Evolutionary conservation across 2,113 vertebrate genomes (phyloP).

Genomic region (Xyrauchen texanus): DNA sequence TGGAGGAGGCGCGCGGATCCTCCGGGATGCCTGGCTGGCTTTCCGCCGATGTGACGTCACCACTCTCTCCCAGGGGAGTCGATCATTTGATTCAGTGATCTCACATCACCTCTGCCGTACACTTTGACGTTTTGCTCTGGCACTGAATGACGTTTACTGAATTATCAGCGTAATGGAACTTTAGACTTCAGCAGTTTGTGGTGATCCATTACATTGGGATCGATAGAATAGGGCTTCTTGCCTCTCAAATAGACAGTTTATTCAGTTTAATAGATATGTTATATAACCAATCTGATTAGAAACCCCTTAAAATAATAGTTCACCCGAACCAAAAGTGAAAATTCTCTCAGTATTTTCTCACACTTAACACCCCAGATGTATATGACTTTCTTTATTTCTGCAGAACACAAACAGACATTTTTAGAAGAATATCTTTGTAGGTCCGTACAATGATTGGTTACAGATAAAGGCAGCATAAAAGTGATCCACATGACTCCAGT

Average conservation of each 20-base stretch:
- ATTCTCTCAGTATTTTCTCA: no score
- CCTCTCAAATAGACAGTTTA: neutral
- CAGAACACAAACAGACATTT: no score
- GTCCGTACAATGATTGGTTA: no score
- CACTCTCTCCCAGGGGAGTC: neutral
- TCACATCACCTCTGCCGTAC: neutral
- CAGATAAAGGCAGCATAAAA: no score
- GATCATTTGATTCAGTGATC: constrained; percentile 15
- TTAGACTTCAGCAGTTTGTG: neutral
- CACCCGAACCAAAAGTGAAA: no score
- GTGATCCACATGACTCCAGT: no score
- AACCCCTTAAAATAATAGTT: neutral
- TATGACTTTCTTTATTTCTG: no score
- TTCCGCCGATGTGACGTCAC: constrained; percentile 59
- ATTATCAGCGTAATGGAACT: constrained; percentile 30
- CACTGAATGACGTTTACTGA: constrained; percentile 14
- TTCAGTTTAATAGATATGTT: neutral
- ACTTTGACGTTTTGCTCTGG: constrained; percentile 7
- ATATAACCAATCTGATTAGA: neutral
- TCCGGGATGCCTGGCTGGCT: constrained; percentile 55
- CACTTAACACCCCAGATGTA: no score
- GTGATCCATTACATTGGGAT: constrained; percentile 20
- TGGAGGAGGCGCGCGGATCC: constrained; percentile 51
- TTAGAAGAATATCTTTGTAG: no score
- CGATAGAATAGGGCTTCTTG: neutral